phyloP scores from a whole-genome alignment of 2,888 invertebrate species.

The Aleiodes alternator region DNA sequence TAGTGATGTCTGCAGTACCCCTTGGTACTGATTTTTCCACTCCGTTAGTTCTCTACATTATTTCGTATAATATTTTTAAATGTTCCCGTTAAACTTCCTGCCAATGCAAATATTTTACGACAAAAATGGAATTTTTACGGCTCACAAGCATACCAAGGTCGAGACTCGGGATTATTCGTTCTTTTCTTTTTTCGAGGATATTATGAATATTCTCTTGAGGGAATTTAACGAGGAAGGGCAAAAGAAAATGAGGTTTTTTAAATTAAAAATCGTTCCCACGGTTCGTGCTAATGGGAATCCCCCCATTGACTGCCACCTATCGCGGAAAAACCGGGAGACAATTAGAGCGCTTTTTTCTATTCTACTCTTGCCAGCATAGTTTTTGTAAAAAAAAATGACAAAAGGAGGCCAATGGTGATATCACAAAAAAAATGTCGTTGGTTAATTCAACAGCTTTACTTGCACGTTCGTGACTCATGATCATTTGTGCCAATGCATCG shows the following conservation, averaged over 20 bases:
- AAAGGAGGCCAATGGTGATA: constrained; percentile 1
- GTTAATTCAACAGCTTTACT: not conserved
- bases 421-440: not conserved
- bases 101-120: constrained; percentile 29
- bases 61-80: constrained; percentile 20
- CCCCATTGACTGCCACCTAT: not conserved
- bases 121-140: constrained; percentile 23
- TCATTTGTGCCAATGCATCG: constrained; percentile 3
- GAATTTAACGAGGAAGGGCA: not conserved
- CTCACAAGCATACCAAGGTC: constrained; percentile 26
- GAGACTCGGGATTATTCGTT: not conserved
- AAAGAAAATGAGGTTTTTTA: not conserved
- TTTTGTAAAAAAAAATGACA: not conserved
- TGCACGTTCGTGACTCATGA: not conserved
- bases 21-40: constrained; percentile 18
- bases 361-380: not conserved
- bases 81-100: constrained; percentile 33
- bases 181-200: not conserved
- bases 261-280: not conserved
- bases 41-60: constrained; percentile 25
- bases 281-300: not conserved
- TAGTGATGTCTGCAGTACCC: constrained; percentile 8
- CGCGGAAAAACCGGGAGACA: constrained; percentile 9
- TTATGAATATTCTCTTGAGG: not conserved
- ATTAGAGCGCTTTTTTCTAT: not conserved